Base-by-base conservation (phyloP, 1,140 invertebrate genomes). In the Caenorhabditis latens region DNA sequence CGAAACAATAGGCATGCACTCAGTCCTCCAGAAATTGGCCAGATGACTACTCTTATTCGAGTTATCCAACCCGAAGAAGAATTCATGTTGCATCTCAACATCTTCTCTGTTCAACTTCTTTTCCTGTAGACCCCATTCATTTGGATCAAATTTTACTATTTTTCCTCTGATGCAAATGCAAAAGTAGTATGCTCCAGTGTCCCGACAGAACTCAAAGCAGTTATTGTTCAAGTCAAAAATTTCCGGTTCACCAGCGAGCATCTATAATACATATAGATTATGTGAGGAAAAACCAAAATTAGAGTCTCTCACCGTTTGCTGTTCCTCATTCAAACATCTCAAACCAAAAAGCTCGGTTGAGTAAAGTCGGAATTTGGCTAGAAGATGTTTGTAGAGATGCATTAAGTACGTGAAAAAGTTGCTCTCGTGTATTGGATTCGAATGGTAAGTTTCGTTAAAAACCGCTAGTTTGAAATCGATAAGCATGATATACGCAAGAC, bases 81-180 rank as follows among this genome's bases (percentile, higher is more conserved):
- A 50, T 14, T 79, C 71, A 9, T 53, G 71, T 14, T 79, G 71
- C 46, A 21, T 7, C 21, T 79, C 71, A 21, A 79, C 14, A 4
- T 21, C n/a, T 0, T 43, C 46, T 50, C 46, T 71, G 21, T 53
- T 40, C 14, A 32, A 24, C 46, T 79, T 21, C 7, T 32, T 40
- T 3, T 9, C 9, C 32, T 32, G 32, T 32, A 32, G 32, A 19
- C 21, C 40, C 24, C 7, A 14, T 7, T 43, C 42, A 8, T 46
- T 8, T 16, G 40, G 4, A 3, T 19, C 42, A 1, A 50, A n/a
- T 24, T 53, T 5, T 14, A 79, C 13, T 2, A 32, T 11, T 53
- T 14, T 79, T 50, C 71, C 71, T 79, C 71, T 13, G 14, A 79
- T 24, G 46, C 46, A 48, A 24, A 79, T 50, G n/a, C 71, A 79